Conservation (phyloP, 2,888 invertebrate species). For the Neoitamus cyanurus region DNA sequence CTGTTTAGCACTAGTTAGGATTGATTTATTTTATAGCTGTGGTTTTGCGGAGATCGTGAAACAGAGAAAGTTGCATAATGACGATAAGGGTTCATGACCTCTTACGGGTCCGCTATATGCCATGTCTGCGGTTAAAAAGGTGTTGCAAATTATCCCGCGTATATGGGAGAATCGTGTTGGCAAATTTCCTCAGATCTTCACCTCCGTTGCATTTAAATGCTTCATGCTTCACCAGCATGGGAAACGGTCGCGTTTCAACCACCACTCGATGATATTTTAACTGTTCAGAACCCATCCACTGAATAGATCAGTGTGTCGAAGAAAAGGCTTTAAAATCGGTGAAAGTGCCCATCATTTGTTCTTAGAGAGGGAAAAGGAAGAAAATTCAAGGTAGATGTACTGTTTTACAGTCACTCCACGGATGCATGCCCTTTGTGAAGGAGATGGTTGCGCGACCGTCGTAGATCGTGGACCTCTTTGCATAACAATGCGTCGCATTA, state of each 20-base stretch:
- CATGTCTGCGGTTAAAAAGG: slow-evolving; percentile 24
- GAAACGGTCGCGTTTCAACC: neutral
- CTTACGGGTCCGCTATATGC: neutral
- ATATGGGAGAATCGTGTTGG: slow-evolving; percentile 14
- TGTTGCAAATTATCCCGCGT: slow-evolving; percentile 20
- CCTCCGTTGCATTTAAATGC: neutral
- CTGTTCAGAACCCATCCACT: neutral
- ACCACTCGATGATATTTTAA: neutral
- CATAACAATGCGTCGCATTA: slow-evolving; percentile 31
- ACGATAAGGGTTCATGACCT: slow-evolving; percentile 18
- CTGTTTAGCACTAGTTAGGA: neutral
- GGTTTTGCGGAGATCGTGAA: neutral
- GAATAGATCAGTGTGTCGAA: slow-evolving; percentile 31
- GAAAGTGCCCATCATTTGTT: slow-evolving; percentile 1
- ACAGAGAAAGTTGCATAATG: slow-evolving; percentile 23
- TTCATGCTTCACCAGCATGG: slow-evolving; percentile 26
- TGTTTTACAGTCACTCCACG: neutral
- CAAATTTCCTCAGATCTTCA: neutral
- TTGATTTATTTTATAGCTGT: neutral
- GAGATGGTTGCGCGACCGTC: neutral
- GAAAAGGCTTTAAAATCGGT: neutral
- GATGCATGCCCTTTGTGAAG: neutral
- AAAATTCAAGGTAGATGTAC: neutral
- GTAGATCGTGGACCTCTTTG: neutral
- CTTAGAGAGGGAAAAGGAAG: neutral